phyloP scores from a whole-genome alignment of 2,888 invertebrate species.

The Agrypnus murinus region DNA sequence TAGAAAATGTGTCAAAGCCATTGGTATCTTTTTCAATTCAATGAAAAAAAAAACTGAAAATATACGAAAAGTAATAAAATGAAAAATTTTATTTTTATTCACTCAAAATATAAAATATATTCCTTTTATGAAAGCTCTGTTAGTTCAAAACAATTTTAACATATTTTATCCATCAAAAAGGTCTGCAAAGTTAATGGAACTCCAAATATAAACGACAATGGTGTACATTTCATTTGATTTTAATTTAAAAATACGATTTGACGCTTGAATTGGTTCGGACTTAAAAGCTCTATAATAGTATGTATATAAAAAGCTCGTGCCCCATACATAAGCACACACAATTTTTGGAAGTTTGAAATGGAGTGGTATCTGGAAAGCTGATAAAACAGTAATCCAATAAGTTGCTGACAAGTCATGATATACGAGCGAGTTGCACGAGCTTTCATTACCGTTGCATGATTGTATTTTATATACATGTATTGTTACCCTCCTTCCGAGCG shows the following conservation, averaged over 20 bases:
- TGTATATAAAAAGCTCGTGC: conserved; percentile 10
- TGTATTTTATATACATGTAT: conserved; percentile 26
- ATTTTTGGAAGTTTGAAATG: conserved; percentile 1
- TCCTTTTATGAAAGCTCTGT: too few relatives aligned
- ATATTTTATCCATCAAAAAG: too few relatives aligned
- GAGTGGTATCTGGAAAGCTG: conserved; percentile 24
- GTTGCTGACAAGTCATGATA: conserved; percentile 37
- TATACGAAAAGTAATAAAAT: too few relatives aligned
- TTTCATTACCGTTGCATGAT: conserved; percentile 41
- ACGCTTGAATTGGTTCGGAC: neutral
- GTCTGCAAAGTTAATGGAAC: too few relatives aligned
- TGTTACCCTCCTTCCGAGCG: conserved; percentile 32
- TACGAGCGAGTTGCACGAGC: conserved; percentile 38
- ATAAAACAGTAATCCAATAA: conserved; percentile 34
- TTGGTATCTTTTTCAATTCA: too few relatives aligned
- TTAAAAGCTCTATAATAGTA: conserved; percentile 18
- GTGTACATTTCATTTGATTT: too few relatives aligned
- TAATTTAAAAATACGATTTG: conserved; percentile 3
- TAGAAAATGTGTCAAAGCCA: too few relatives aligned
- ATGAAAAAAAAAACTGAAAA: too few relatives aligned
- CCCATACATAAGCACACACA: neutral
- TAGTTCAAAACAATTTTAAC: too few relatives aligned
- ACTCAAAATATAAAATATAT: too few relatives aligned
- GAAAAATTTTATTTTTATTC: too few relatives aligned
- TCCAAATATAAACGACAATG: too few relatives aligned